Conservation (phyloP, 2,113 vertebrate species). For the Coryphaenoides rupestris region DNA sequence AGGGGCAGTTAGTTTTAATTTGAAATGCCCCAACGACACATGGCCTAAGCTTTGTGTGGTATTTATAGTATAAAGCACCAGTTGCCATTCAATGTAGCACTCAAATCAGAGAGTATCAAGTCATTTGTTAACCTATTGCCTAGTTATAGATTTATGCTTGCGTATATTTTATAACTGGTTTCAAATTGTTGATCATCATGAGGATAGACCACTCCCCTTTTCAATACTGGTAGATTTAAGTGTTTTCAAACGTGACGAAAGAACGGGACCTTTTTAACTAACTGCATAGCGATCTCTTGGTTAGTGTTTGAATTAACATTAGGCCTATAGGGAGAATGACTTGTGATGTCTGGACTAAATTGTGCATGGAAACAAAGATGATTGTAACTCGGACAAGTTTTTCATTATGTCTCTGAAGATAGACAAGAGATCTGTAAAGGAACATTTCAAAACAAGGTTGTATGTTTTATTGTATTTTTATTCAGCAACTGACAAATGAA, state of each 20-base stretch:
- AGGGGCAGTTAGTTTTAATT: too few relatives aligned
- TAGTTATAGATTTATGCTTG: neutral
- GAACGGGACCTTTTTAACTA: neutral
- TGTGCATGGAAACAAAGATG: neutral
- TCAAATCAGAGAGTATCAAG: neutral
- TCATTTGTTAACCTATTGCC: neutral
- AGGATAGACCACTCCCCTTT: neutral
- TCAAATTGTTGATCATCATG: neutral
- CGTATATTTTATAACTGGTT: neutral
- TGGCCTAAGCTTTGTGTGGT: too few relatives aligned
- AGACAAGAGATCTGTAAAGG: conserved; percentile 1
- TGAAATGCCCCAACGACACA: too few relatives aligned
- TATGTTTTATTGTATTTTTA: conserved; percentile 68
- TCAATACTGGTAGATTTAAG: neutral
- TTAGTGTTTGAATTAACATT: neutral
- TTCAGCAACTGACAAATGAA: conserved; percentile 62
- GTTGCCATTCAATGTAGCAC: conserved; percentile 22
- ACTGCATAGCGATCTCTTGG: neutral
- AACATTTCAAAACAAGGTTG: conserved; percentile 49
- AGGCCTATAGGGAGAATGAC: neutral
- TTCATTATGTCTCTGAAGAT: neutral
- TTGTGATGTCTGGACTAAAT: neutral
- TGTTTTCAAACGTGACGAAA: neutral
- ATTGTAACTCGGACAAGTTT: neutral
- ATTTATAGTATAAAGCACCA: conserved; percentile 8